These are phyloP conservation scores for Chaenogobius annularis DNA, from an alignment of 2,113 vertebrate genomes.

Conservation along the genomic window DNA sequence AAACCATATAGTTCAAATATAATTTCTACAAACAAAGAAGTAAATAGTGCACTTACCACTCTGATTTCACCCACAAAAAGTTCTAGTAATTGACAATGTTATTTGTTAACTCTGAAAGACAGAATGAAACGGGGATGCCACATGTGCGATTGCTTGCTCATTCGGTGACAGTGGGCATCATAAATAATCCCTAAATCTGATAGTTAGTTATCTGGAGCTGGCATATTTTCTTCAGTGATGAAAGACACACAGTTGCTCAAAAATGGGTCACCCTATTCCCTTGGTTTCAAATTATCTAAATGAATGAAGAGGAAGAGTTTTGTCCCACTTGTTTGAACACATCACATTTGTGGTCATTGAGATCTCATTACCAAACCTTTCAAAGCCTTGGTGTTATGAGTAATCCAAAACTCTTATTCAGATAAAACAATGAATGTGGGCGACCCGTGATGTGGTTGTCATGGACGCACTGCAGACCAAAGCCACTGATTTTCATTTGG, in stretches of 20 bases:
- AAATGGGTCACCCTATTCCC: constrained; percentile 1
- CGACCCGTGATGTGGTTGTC: background rate
- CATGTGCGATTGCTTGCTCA: background rate
- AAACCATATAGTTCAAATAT: background rate
- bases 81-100: too few relatives aligned
- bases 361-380: background rate
- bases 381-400: background rate
- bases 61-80: too few relatives aligned
- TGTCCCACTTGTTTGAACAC: constrained; percentile 5
- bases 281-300: background rate
- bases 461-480: background rate
- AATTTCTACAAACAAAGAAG: background rate
- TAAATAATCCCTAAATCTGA: background rate
- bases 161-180: background rate
- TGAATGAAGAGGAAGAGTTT: constrained; percentile 6
- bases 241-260: background rate
- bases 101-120: too few relatives aligned
- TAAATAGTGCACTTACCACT: background rate
- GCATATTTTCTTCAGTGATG: background rate
- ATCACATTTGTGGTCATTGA: background rate
- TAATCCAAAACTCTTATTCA: background rate
- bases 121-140: too few relatives aligned
- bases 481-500: background rate
- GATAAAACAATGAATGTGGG: constrained; percentile 3
- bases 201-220: background rate